phyloP scores from a whole-genome alignment of 2,888 invertebrate species.

The Allygus modestus region DNA sequence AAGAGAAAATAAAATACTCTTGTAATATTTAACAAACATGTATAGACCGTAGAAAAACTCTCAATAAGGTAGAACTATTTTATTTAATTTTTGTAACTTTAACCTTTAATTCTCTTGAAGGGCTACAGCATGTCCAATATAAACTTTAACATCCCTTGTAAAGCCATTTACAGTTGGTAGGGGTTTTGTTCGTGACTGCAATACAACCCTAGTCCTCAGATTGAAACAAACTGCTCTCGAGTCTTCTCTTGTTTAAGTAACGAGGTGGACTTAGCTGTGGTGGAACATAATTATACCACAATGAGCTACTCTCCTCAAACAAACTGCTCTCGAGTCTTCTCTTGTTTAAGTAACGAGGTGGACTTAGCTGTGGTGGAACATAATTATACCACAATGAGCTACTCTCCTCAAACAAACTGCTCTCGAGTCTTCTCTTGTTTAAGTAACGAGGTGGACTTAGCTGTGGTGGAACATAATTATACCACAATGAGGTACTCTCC shows the following conservation, averaged over 20 bases:
- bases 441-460: background rate
- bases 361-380: background rate
- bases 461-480: background rate
- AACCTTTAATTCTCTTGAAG: too few relatives aligned
- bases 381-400: background rate
- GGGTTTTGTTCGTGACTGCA: conserved; percentile 12
- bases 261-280: background rate
- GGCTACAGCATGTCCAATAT: background rate
- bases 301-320: background rate
- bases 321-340: background rate
- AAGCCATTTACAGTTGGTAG: conserved; percentile 3
- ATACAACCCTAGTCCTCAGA: background rate
- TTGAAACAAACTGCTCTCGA: conserved; percentile 6
- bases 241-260: background rate
- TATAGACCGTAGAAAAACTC: too few relatives aligned
- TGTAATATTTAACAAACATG: too few relatives aligned
- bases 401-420: conserved; percentile 21
- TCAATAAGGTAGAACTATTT: too few relatives aligned
- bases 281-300: background rate
- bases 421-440: background rate
- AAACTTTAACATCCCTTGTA: background rate
- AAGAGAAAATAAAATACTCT: too few relatives aligned
- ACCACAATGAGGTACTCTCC: background rate
- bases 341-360: background rate
- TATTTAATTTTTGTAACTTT: too few relatives aligned